These are phyloP conservation scores for Lordiphosa clarofinis DNA, from an alignment of 1,140 invertebrate genomes.

Conservation along the genomic window DNA sequence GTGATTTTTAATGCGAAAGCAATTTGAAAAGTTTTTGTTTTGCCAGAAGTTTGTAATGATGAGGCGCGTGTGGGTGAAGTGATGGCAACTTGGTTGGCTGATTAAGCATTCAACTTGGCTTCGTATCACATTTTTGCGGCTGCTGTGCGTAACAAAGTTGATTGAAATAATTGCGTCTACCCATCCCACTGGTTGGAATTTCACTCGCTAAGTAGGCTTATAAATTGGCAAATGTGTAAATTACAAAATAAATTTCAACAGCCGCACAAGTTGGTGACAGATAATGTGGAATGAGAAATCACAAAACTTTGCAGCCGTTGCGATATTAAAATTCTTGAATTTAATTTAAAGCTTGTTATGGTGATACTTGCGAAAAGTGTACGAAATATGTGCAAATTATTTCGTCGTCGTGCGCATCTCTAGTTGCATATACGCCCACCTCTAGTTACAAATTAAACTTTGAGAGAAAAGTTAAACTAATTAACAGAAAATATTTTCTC, in stretches of 20 bases:
- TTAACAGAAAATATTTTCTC: too few species aligned
- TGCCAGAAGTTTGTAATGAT: conserved; percentile 45
- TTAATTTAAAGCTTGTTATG: too few species aligned
- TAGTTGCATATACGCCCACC: too few species aligned
- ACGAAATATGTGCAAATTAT: too few species aligned
- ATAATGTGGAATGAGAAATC: conserved; percentile 6
- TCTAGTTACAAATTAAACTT: too few species aligned
- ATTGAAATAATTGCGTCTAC: conserved; percentile 45
- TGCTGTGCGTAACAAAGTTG: conserved; percentile 34
- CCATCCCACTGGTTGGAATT: background rate
- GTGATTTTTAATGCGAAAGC: conserved; percentile 70
- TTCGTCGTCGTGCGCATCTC: too few species aligned
- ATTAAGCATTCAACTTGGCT: conserved; percentile 25
- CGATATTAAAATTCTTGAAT: background rate
- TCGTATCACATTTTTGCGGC: conserved; percentile 19
- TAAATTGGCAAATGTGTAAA: conserved; percentile 45
- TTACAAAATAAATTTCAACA: conserved; percentile 21
- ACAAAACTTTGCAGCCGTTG: background rate
- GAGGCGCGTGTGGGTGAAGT: conserved; percentile 15
- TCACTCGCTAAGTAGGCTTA: conserved; percentile 27
- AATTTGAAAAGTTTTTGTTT: conserved; percentile 59
- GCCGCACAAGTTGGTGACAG: conserved; percentile 28
- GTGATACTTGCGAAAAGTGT: too few species aligned
- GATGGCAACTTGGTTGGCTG: conserved; percentile 15
- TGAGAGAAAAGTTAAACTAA: too few species aligned